Percentiles rank a stretch among this genome's conserved stretches.
phyloP scores from a whole-genome alignment of 2,797 vertebrate genomes.

The Thunnus albacares region DNA sequence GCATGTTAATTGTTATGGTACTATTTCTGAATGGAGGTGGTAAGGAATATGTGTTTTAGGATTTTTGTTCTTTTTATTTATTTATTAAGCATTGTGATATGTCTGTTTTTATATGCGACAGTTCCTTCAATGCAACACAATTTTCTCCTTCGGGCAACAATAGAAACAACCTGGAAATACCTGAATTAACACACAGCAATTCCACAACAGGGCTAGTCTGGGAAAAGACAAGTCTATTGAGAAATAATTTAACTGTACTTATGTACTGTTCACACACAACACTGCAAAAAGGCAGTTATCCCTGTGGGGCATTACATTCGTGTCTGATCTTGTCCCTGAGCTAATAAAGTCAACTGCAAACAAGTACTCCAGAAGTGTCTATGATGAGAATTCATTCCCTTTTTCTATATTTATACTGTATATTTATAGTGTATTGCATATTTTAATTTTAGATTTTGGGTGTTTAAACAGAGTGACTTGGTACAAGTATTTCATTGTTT shows the following conservation, averaged over 20 bases:
- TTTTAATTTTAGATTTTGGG: neutral
- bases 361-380: neutral
- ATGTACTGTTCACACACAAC: neutral
- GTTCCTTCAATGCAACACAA: neutral
- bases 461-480: neutral
- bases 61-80: too few relatives aligned
- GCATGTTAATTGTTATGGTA: neutral
- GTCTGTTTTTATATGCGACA: neutral
- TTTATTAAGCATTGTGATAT: neutral
- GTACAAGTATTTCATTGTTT: too few relatives aligned
- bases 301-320: neutral
- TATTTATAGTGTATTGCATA: neutral
- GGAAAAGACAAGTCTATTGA: neutral
- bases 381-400: neutral
- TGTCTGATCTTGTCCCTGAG: neutral
- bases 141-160: neutral
- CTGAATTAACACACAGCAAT: conserved; percentile 15
- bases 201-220: neutral
- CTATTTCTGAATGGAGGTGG: neutral
- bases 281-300: neutral
- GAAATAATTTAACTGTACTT: neutral
- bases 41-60: neutral
- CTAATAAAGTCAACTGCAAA: neutral
- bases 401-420: neutral
- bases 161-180: neutral